A percentile compares a stretch with the other conserved stretches of the same genome.
Conservation (phyloP, 2,888 invertebrate species). For the Oxytorus armatus region DNA sequence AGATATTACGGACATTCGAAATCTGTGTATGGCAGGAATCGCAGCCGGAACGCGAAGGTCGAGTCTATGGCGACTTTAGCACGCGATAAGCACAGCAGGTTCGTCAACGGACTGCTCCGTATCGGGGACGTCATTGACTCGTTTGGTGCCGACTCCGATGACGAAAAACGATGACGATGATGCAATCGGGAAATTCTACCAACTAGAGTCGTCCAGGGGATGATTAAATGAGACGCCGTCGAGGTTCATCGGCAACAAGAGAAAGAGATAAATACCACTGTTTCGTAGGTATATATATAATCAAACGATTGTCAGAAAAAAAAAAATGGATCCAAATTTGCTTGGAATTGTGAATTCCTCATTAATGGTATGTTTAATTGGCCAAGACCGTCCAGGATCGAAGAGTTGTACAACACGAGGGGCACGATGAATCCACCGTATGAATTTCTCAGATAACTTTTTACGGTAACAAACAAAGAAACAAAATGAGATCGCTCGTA, state of each 20-base stretch:
- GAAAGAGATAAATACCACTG: conserved; percentile 2
- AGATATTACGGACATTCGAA: conserved; percentile 45
- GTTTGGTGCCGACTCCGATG: not conserved
- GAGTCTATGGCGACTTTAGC: conserved; percentile 79
- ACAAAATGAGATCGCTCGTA: conserved; percentile 27
- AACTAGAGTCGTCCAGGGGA: conserved; percentile 8
- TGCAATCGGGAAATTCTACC: not conserved
- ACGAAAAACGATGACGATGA: not conserved
- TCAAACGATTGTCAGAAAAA: not conserved
- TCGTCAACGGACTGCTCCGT: conserved; percentile 52
- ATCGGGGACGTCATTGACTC: conserved; percentile 15
- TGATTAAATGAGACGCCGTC: not conserved
- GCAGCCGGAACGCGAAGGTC: conserved; percentile 75
- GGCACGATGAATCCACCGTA: not conserved
- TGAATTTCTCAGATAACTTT: conserved; percentile 31
- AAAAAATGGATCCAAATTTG: conserved; percentile 2
- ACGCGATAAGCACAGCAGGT: conserved; percentile 69
- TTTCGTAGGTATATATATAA: conserved; percentile 43
- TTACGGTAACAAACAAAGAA: not conserved
- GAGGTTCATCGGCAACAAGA: not conserved
- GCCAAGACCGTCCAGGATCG: conserved; percentile 12
- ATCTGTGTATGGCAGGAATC: conserved; percentile 73
- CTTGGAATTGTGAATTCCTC: conserved; percentile 6
- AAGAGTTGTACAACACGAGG: not conserved
- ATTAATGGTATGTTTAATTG: conserved; percentile 16